Conservation (phyloP, 30 jellyfish, hydroid and myxozoan genomes). For the Catostylus mosaicus region DNA sequence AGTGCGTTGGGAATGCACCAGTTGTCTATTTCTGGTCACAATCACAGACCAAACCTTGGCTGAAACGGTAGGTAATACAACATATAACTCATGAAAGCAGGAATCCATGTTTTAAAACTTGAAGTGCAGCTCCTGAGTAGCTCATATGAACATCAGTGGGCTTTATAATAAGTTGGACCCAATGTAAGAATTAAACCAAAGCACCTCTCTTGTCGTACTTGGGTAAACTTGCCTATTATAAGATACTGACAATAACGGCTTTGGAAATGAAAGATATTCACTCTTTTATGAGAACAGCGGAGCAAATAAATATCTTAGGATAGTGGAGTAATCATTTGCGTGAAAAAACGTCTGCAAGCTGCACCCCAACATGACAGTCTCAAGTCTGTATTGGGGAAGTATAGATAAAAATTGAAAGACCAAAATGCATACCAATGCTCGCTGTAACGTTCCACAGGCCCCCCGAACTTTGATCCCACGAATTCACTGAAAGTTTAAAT, state of each 20-base stretch:
- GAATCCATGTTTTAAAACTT: conserved; percentile 49
- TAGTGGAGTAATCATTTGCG: conserved; percentile 54
- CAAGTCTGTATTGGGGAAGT: conserved; percentile 63
- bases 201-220: conserved; percentile 46
- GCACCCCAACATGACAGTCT: conserved; percentile 56
- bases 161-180: conserved; percentile 47
- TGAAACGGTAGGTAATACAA: conserved; percentile 45
- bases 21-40: conserved; percentile 47
- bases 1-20: conserved; percentile 58
- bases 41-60: conserved; percentile 50
- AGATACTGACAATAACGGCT: conserved; percentile 57
- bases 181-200: conserved; percentile 26
- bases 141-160: conserved; percentile 42
- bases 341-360: conserved; percentile 27
- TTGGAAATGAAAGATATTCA: conserved; percentile 42
- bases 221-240: conserved; percentile 56
- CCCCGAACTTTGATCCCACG: conserved; percentile 41
- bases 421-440: conserved; percentile 57
- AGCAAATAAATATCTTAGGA: conserved; percentile 42
- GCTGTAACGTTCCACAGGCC: conserved; percentile 59
- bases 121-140: conserved; percentile 43
- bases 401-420: conserved; percentile 63
- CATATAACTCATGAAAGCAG: conserved; percentile 41
- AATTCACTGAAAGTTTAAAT: conserved; percentile 35
- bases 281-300: conserved; percentile 62